Evolutionary conservation across 2,113 vertebrate genomes (phyloP).

Genomic region (Perca fluviatilis): DNA sequence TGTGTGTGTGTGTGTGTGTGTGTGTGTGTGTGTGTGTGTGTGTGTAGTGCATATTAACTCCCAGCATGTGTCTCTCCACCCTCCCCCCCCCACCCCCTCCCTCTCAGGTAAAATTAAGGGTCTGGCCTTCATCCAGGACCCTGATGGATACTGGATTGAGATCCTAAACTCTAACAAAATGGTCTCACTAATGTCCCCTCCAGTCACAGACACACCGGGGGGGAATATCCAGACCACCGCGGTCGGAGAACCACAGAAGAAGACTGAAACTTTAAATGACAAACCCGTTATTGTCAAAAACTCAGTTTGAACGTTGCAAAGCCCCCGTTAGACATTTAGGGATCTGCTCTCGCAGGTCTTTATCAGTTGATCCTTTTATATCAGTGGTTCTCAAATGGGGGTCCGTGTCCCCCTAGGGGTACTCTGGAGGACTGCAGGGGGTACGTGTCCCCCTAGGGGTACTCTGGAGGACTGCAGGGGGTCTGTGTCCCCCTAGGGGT

Average conservation of each 20-base stretch:
- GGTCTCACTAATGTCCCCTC: slow-evolving; percentile 70
- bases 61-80: background rate
- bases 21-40: background rate
- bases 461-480: no score
- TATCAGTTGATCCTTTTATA: no score
- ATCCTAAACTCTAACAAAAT: slow-evolving; percentile 89
- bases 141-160: slow-evolving; percentile 93
- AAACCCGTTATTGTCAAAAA: background rate
- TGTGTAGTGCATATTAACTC: background rate
- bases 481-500: no score
- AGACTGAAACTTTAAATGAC: background rate
- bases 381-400: no score
- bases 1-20: background rate
- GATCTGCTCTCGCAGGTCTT: no score
- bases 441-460: no score
- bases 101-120: slow-evolving; percentile 89
- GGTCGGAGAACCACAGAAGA: background rate
- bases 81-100: background rate
- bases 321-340: no score
- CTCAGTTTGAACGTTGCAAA: no score
- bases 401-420: no score
- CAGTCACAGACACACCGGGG: background rate
- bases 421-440: no score
- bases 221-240: background rate
- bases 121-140: slow-evolving; percentile 91